Base-by-base conservation (phyloP, 2,888 invertebrate genomes). In the Ptychoptera albimana region DNA sequence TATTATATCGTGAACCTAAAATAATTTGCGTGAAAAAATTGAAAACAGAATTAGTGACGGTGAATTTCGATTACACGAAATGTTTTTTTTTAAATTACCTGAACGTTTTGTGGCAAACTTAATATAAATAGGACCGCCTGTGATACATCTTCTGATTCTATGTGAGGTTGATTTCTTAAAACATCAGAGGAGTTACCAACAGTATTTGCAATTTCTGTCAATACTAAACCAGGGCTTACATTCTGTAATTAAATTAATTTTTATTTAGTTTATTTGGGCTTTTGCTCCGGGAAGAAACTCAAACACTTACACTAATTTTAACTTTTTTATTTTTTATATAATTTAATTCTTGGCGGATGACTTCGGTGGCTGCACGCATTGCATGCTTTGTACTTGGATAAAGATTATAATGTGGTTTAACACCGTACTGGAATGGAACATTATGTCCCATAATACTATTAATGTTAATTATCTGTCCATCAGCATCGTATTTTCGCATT, bases 371-470 rank as follows among this genome's bases (percentile, higher is more conserved):
- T n/a, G 58, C 57, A 37, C 49, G 53, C n/a, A 59, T 39, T 2
- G 56, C 60, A 50, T 55, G 56, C 41, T 60, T 59, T 1, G 59
- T 53, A 8, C 57, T 55, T 35, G 58, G 59, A 54, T 60, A 59
- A 31, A 60, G 44, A 52, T 60, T 60, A 38, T 54, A 54, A 12
- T 14, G 14, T 13, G 29, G 9, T 7, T 30, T 15, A n/a, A 11
- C 8, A 12, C 35, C 23, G n/a, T 15, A 16, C 8, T 61, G 60
- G n/a, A 59, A 53, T 9, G 67, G 65, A 53, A 67, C 63, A 5
- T 57, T 59, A 50, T 69, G 68, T 4, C 69, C 69, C 49, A 67
- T 56, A 44, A 68, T 59, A 44, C 72, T 71, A 39, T 66, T 66
- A 1, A 68, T 58, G 42, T 64, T 65, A 16, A 68, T 60, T 14